A percentile compares a stretch with the other conserved stretches of the same genome.
These are phyloP conservation scores for Enteromius anoplus DNA, from an alignment of 2,797 vertebrate genomes.

Conservation along the genomic window DNA sequence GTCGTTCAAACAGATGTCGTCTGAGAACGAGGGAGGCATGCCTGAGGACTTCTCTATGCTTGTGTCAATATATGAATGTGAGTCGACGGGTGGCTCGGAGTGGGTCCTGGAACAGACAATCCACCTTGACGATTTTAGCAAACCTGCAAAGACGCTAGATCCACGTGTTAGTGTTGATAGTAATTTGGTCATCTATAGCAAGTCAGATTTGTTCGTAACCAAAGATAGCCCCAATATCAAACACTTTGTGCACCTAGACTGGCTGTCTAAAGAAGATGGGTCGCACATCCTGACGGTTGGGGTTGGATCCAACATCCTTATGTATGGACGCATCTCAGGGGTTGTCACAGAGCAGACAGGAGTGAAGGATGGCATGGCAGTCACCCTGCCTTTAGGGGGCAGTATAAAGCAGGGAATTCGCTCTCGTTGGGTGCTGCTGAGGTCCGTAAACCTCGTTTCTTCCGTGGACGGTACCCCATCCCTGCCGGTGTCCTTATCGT, in stretches of 20 bases:
- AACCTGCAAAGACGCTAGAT: slow-evolving; percentile 87
- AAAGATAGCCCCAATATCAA: slow-evolving; percentile 95
- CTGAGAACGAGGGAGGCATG: slow-evolving; percentile 80
- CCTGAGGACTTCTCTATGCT: slow-evolving; percentile 96
- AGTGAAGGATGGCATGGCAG: slow-evolving; percentile 93
- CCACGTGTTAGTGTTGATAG: slow-evolving; percentile 96
- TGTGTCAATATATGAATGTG: slow-evolving; percentile 97
- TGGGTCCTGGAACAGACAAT: slow-evolving; percentile 98
- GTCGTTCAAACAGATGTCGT: slow-evolving; percentile 89
- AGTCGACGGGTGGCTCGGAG: slow-evolving; percentile 97
- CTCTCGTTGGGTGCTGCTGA: slow-evolving; percentile 94
- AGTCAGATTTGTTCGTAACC: slow-evolving; percentile 90
- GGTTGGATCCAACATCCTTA: slow-evolving; percentile 96
- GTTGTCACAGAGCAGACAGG: slow-evolving; percentile 91
- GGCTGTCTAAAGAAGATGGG: slow-evolving; percentile 98
- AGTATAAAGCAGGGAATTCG: slow-evolving; percentile 98
- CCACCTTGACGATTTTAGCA: slow-evolving; percentile 91
- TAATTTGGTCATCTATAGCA: slow-evolving; percentile 97
- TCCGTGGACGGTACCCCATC: slow-evolving; percentile 96
- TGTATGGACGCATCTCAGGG: slow-evolving; percentile 96
- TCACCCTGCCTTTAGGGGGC: slow-evolving; percentile 95
- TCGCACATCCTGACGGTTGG: slow-evolving; percentile 97
- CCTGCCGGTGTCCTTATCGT: slow-evolving; percentile 94
- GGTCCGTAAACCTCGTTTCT: slow-evolving; percentile 91
- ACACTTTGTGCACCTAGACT: slow-evolving; percentile 96